These are phyloP conservation scores for Galeopsomyia nigrocyanea DNA, from an alignment of 2,888 invertebrate genomes.

Conservation along the genomic window DNA sequence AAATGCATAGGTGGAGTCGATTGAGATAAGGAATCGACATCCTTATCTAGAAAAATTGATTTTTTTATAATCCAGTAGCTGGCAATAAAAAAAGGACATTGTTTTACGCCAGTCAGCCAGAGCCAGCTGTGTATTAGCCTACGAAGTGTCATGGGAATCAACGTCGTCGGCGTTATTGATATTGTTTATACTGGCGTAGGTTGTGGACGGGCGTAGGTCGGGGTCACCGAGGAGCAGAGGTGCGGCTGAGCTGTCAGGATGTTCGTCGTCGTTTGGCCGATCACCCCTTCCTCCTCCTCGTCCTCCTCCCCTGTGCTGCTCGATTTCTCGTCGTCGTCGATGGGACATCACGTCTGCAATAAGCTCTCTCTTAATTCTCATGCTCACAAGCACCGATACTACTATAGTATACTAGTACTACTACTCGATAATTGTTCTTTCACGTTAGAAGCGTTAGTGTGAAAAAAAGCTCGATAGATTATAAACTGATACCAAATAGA, in stretches of 20 bases:
- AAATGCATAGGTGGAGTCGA: slow-evolving; percentile 6
- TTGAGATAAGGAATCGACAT: slow-evolving; percentile 29
- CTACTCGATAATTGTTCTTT: background rate
- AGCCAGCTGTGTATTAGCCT: slow-evolving; percentile 11
- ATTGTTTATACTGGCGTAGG: slow-evolving; percentile 76
- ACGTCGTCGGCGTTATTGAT: slow-evolving; percentile 53
- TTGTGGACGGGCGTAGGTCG: slow-evolving; percentile 69
- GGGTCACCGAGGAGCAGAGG: slow-evolving; percentile 65
- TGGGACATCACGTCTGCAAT: slow-evolving; percentile 73
- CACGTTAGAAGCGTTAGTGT: slow-evolving; percentile 17
- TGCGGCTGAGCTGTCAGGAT: slow-evolving; percentile 57
- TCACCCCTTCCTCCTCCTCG: slow-evolving; percentile 22
- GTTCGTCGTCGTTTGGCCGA: slow-evolving; percentile 25
- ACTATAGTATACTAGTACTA: background rate
- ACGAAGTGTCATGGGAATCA: slow-evolving; percentile 45
- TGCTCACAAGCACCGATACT: background rate
- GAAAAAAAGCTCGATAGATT: background rate
- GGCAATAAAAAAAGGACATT: too few relatives aligned
- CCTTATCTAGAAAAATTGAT: slow-evolving; percentile 16
- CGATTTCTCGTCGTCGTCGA: slow-evolving; percentile 68
- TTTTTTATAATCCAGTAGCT: too few relatives aligned
- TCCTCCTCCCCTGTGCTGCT: slow-evolving; percentile 54
- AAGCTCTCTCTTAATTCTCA: slow-evolving; percentile 7
- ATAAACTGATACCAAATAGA: slow-evolving; percentile 10
- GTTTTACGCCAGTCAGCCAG: background rate